Base-by-base conservation (phyloP, 2,888 invertebrate species). In the Leptopilina drosophilae region DNA sequence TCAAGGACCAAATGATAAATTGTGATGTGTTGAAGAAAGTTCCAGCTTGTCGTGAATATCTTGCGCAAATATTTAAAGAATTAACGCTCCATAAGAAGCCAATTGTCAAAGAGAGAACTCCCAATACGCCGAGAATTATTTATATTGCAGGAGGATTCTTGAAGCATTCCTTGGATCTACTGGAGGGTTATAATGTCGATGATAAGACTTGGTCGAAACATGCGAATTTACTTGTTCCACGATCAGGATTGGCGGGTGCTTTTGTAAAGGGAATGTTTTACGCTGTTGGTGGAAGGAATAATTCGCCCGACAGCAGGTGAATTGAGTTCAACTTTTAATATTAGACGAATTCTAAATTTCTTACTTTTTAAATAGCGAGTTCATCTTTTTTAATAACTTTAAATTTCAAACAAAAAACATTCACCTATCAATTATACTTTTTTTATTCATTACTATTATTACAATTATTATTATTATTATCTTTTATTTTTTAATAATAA, bases 141-240 rank as follows among this genome's bases (percentile, higher is more conserved):
- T 98, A 97, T 92, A 95, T 98, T 64, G 97, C 97, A 12, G 98
- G 98, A 14, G 98, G 98, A 0, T 98, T 98, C 92, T 94, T 95
- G 85, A 93, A 96, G 81, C 96, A 97, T 89, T 98, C 98, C 0
- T 93, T 98, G 81, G 97, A 97, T 90, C 94, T 96, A 82, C 93
- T 98, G 87, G 98, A 98, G 91, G 97, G 97, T 0, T 98, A 95
- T 91, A 97, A 97, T 91, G 95, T 97, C 14, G 96, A 97, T 87
- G 97, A 97, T 87, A 95, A 95, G 90, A 94, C 95, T 65, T 98
- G 98, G 98, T 94, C 94, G 65, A 94, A 95, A 77, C 93, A 98
- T 82, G 95, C 97, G 1, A 95, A 95, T 87, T 93, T 98, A n/a
- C 95, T 97, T 0, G 96, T 97, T 78, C 97, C 98, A 0, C 93